These are phyloP conservation scores for Meda fulgida DNA, from an alignment of 2,797 vertebrate genomes.

Conservation along the genomic window DNA sequence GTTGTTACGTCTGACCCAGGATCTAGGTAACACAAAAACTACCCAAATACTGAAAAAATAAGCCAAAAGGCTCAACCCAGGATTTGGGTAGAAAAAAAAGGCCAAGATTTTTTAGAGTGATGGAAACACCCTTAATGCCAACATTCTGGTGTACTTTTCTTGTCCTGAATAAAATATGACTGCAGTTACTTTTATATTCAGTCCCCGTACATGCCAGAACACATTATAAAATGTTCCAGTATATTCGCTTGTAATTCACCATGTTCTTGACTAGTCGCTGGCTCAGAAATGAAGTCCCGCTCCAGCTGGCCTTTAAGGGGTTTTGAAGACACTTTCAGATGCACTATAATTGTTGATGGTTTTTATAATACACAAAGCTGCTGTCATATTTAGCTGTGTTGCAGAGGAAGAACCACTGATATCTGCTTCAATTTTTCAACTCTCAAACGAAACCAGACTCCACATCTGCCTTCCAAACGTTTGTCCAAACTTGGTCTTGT, in stretches of 20 bases:
- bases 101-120: too few species aligned
- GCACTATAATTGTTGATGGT: not conserved
- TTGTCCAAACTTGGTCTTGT: constrained; percentile 51
- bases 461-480: constrained; percentile 4
- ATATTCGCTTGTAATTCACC: not conserved
- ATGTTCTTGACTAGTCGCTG: not conserved
- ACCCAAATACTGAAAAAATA: too few species aligned
- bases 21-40: too few species aligned
- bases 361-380: not conserved
- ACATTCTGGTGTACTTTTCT: not conserved
- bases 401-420: not conserved
- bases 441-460: constrained; percentile 53
- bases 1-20: too few species aligned
- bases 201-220: not conserved
- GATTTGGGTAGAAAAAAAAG: too few species aligned
- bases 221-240: not conserved
- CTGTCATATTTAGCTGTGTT: not conserved
- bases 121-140: too few species aligned
- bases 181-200: constrained; percentile 8
- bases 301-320: not conserved
- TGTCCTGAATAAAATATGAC: not conserved
- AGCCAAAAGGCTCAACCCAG: too few species aligned
- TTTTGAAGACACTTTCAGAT: not conserved
- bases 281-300: not conserved
- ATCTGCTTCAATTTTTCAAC: constrained; percentile 15